Evolutionary conservation across 2,113 vertebrate genomes (phyloP).

Genomic region (Pseudonaja textilis): DNA sequence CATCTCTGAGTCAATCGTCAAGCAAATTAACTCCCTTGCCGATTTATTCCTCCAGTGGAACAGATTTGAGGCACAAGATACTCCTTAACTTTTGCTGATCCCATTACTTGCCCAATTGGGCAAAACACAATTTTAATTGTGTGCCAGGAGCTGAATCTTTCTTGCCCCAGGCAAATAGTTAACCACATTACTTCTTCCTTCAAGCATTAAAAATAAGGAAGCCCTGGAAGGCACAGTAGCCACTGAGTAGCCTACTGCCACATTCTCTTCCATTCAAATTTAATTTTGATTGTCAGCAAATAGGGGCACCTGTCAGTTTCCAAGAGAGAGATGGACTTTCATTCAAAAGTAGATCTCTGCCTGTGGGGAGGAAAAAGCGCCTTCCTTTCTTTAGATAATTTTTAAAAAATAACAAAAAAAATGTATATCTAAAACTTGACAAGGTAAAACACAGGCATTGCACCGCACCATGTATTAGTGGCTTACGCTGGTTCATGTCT

Average conservation of each 20-base stretch:
- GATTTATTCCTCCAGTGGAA: conserved; percentile 27
- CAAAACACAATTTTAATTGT: conserved; percentile 66
- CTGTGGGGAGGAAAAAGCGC: conserved; percentile 57
- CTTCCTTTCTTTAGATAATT: conserved; percentile 56
- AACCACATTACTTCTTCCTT: conserved; percentile 60
- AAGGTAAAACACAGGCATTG: conserved; percentile 65
- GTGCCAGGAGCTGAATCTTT: conserved; percentile 58
- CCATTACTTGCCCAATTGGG: conserved; percentile 71
- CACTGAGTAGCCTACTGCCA: conserved; percentile 28
- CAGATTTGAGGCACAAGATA: conserved; percentile 59
- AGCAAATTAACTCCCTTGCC: conserved; percentile 35
- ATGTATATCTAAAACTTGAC: conserved; percentile 41
- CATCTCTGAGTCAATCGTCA: conserved; percentile 19
- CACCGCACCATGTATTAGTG: conserved; percentile 57
- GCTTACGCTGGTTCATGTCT: conserved; percentile 67
- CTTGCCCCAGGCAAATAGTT: conserved; percentile 64
- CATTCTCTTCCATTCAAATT: conserved; percentile 57
- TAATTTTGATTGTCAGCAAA: conserved; percentile 66
- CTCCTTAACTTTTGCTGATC: conserved; percentile 64
- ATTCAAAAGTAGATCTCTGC: conserved; percentile 64
- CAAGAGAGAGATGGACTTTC: conserved; percentile 61
- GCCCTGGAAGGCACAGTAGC: conserved; percentile 53
- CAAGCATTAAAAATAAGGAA: conserved; percentile 52
- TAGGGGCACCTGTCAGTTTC: conserved; percentile 58
- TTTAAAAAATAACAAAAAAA: conserved; percentile 37